Evolutionary conservation across 2,888 invertebrate genomes (phyloP), one percentile per base, ranked within the genome.

Genomic region (Seira ritae): DNA sequence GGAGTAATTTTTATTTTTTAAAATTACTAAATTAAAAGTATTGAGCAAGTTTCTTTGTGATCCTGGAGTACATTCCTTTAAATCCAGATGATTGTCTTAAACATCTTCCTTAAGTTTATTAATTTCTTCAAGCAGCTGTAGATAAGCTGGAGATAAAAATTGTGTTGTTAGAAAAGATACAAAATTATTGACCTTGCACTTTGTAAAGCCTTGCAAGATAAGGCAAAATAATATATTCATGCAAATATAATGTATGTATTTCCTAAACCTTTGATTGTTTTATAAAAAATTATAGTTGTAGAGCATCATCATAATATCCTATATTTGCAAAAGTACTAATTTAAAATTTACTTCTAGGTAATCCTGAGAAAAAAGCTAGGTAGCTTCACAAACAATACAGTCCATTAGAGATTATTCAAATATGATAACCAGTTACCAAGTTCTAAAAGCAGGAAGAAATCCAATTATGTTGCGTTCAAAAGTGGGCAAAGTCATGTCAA

Each of bases 301-400:
- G 66, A 66, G 12, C 66, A 66, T 20, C 22, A 20, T 66, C n/a
- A n/a, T n/a, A n/a, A n/a, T 50, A 15, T 50, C 3, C 17, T 50
- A 15, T n/a, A 50, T 12, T 50, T 50, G 50, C 50, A 1, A 50
- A 50, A 50, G 17, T 15, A 50, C 17, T 50, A 50, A 50, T 50
- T 50, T n/a, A 50, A 50, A 50, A 42, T 42, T 50, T 50, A 2
- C 50, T 50, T 50, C 12, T 3, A 12, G 17, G 2, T 50, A 50
- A 50, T 50, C 50, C 50, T 50, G 50, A 50, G 50, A 50, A 50
- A 50, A 50, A 50, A 50, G 50, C 12, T 50, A n/a, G 50, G 3
- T 50, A 8, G 50, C 50, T 50, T 50, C 50, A 3, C 50, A 15
- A 50, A 50, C 15, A 50, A 50, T 50, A 50, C 50, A 8, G 6